phyloP scores from a whole-genome alignment of 2,888 invertebrate genomes.

The Sinelater perroti region DNA sequence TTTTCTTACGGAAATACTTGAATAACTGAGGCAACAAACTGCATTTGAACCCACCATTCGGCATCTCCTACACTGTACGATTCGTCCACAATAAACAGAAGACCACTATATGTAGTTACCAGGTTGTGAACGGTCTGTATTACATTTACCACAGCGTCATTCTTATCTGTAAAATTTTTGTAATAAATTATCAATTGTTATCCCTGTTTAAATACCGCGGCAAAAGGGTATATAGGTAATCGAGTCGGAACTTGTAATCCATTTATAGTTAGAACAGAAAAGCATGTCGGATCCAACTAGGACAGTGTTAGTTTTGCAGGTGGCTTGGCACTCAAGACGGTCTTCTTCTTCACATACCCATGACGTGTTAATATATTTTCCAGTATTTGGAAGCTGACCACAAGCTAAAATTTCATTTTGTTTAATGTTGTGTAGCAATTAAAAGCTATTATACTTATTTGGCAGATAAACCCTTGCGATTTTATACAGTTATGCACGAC shows the following conservation, averaged over 20 bases:
- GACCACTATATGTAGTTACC: neutral
- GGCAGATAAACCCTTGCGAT: no score
- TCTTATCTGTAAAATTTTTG: no score
- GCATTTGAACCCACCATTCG: conserved; percentile 9
- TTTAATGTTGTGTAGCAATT: no score
- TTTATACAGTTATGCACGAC: no score
- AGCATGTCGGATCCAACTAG: neutral
- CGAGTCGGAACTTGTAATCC: neutral
- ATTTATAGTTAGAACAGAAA: neutral
- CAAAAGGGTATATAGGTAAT: neutral
- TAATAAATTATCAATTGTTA: no score
- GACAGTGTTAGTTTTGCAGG: neutral
- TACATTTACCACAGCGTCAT: no score
- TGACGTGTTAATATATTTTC: no score
- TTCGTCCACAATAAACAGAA: conserved; percentile 20
- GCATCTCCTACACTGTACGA: neutral
- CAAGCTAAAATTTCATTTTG: no score
- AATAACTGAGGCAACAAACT: conserved; percentile 2
- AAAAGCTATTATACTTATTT: no score
- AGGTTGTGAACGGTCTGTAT: no score
- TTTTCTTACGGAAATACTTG: conserved; percentile 7
- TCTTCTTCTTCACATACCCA: neutral
- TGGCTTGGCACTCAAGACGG: neutral
- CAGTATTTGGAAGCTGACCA: no score
- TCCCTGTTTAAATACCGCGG: neutral